A percentile compares a stretch with the other conserved stretches of the same genome.
These are phyloP conservation scores for Drosophila burlai DNA, from an alignment of 1,140 invertebrate species.

Conservation along the genomic window DNA sequence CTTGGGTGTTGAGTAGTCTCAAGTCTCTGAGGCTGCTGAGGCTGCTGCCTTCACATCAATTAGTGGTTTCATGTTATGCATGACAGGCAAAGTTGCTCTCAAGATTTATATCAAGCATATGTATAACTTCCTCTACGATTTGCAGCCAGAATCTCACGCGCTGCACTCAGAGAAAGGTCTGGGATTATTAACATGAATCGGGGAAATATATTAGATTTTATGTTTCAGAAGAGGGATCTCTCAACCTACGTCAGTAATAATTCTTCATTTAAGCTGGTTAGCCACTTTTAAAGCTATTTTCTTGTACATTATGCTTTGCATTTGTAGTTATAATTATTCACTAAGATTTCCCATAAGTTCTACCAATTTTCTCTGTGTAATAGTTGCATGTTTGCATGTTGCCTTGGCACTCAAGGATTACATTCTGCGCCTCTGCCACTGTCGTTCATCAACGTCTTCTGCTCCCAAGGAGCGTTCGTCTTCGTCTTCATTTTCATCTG, in stretches of 20 bases:
- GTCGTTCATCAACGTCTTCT: constrained; percentile 76
- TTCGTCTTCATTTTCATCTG: constrained; percentile 56
- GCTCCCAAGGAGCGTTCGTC: constrained; percentile 26
- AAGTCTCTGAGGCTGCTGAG: constrained; percentile 15
- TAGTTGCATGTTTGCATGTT: constrained; percentile 52
- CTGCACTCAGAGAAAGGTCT: constrained; percentile 3
- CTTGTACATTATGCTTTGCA: neutral
- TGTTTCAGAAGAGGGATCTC: neutral
- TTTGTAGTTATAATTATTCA: neutral
- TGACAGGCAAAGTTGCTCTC: constrained; percentile 70
- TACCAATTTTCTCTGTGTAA: constrained; percentile 1
- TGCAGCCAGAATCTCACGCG: constrained; percentile 12
- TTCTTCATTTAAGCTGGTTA: neutral
- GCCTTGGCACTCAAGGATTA: constrained; percentile 67
- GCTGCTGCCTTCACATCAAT: constrained; percentile 76
- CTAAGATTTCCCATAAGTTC: neutral
- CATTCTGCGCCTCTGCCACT: constrained; percentile 50
- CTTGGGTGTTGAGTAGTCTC: constrained; percentile 41
- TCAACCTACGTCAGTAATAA: neutral
- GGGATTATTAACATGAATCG: neutral
- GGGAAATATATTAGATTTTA: no score
- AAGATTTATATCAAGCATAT: constrained; percentile 78
- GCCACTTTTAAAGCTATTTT: neutral
- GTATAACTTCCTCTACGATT: constrained; percentile 45
- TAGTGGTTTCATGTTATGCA: constrained; percentile 80